phyloP scores from a whole-genome alignment of 2,113 vertebrate genomes.

The Salminus brasiliensis region DNA sequence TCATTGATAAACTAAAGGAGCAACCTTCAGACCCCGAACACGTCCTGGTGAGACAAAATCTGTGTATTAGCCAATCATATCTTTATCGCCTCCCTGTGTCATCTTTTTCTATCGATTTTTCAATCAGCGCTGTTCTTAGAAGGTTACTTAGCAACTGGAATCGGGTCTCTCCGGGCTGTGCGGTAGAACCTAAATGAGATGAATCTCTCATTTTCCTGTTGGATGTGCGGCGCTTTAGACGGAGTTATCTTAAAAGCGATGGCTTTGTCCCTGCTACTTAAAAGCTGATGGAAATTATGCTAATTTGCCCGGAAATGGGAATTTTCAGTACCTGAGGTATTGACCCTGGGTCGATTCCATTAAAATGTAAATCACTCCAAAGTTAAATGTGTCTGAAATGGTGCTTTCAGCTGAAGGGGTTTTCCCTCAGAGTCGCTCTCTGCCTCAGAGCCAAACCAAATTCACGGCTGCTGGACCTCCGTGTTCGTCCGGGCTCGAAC shows the following conservation, averaged over 20 bases:
- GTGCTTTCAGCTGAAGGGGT: conserved; percentile 58
- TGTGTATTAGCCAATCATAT: background rate
- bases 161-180: background rate
- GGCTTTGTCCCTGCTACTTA: conserved; percentile 74
- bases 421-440: conserved; percentile 59
- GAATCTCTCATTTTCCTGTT: conserved; percentile 53
- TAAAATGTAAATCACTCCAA: conserved; percentile 81
- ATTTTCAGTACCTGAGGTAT: conserved; percentile 77
- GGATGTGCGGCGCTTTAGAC: conserved; percentile 53
- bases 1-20: background rate
- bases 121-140: conserved; percentile 11
- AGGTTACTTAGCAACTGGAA: background rate
- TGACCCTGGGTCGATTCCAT: conserved; percentile 78
- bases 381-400: conserved; percentile 72
- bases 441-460: conserved; percentile 44
- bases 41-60: background rate
- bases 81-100: background rate
- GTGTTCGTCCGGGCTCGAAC: conserved; percentile 41
- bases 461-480: conserved; percentile 51
- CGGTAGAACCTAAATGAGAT: conserved; percentile 54
- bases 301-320: conserved; percentile 74
- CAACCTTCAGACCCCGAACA: background rate
- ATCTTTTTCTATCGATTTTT: background rate
- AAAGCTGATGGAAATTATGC: conserved; percentile 80
- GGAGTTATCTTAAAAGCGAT: conserved; percentile 69